Percentiles rank a stretch among this genome's conserved stretches.
Conservation (phyloP, 2,113 vertebrate genomes). For the Lethenteron reissneri region DNA sequence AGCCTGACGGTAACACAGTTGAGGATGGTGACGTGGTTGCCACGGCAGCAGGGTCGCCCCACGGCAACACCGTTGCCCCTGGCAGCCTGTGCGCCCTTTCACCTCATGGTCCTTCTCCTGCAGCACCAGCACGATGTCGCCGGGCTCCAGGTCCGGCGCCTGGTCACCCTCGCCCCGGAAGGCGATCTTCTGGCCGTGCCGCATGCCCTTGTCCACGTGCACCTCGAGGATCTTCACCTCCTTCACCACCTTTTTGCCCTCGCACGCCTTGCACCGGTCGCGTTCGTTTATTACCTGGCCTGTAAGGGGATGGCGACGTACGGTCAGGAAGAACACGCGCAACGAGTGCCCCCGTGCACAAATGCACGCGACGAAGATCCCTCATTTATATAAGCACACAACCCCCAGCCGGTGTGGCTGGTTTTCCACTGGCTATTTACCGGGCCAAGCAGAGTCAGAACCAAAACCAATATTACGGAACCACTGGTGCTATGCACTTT, state of each 20-base stretch:
- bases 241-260: constrained; percentile 91
- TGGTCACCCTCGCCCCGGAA: constrained; percentile 95
- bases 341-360: not conserved
- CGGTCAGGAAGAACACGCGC: not conserved
- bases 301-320: constrained; percentile 14
- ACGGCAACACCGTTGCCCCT: too few species aligned
- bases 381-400: not conserved
- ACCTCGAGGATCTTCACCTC: constrained; percentile 96
- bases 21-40: too few species aligned
- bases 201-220: constrained; percentile 98
- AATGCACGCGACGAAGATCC: not conserved
- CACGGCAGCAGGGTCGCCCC: too few species aligned
- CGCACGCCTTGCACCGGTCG: constrained; percentile 97
- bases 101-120: constrained; percentile 97
- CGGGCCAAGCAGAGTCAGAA: too few species aligned
- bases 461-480: not conserved
- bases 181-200: constrained; percentile 85
- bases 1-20: too few species aligned
- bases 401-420: too few species aligned
- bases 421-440: too few species aligned
- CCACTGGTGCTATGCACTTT: not conserved
- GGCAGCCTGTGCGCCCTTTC: constrained; percentile 11
- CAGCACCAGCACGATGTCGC: constrained; percentile 80
- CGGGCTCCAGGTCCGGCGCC: constrained; percentile 75
- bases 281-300: constrained; percentile 97